Conservation (phyloP, 2,113 vertebrate genomes). For the Tylochromis polylepis region DNA sequence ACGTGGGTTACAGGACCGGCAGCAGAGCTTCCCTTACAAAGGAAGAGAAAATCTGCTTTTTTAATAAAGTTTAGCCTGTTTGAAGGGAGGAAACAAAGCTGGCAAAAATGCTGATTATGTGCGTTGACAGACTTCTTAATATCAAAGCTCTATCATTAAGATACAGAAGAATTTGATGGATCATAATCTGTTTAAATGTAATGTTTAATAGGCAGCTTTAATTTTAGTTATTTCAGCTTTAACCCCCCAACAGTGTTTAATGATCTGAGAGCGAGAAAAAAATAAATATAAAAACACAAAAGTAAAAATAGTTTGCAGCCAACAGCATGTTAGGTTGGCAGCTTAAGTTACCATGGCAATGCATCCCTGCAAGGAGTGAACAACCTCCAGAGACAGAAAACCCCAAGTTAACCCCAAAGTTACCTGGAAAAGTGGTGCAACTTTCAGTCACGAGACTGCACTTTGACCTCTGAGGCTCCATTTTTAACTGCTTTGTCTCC, state of each 20-base stretch:
- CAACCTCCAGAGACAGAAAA: too few relatives aligned
- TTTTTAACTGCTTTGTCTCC: background rate
- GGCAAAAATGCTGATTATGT: background rate
- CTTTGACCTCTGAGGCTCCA: background rate
- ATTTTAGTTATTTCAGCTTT: background rate
- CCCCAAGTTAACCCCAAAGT: background rate
- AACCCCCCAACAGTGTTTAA: background rate
- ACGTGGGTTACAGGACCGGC: background rate
- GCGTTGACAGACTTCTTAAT: background rate
- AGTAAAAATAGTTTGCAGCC: background rate
- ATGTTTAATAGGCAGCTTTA: background rate
- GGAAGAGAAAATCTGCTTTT: rapidly evolving
- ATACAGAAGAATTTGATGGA: background rate
- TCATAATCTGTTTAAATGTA: background rate
- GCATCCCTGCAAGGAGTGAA: background rate
- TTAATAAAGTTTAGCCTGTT: background rate
- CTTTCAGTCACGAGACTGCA: background rate
- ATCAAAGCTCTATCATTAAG: background rate
- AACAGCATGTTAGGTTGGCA: background rate
- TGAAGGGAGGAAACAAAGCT: too few relatives aligned
- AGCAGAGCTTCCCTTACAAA: background rate
- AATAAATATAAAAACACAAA: background rate
- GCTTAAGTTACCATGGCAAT: background rate
- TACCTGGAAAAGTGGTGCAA: background rate
- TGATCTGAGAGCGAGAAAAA: background rate